These are phyloP conservation scores for Lumbricus terrestris DNA, from an alignment of 2,888 invertebrate genomes.

Conservation along the genomic window DNA sequence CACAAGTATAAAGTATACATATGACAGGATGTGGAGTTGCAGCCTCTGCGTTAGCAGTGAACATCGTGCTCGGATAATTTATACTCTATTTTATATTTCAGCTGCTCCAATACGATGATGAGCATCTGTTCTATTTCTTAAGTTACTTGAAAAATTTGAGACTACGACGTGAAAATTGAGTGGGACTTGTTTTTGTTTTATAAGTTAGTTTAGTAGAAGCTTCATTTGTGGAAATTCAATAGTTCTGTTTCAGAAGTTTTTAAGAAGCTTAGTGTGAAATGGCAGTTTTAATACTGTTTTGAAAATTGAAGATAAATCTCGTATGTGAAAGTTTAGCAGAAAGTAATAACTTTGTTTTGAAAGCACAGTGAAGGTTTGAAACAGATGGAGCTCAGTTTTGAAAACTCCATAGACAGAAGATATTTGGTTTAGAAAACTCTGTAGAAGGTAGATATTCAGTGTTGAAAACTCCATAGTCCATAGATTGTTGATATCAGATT, in stretches of 20 bases:
- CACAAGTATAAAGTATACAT: no score
- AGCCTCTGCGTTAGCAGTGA: not conserved
- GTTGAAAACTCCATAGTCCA: not conserved
- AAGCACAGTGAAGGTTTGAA: no score
- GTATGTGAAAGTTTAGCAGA: no score
- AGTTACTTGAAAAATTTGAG: not conserved
- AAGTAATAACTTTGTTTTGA: no score
- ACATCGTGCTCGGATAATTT: not conserved
- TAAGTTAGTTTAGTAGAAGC: not conserved
- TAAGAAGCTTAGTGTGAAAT: not conserved
- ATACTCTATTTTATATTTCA: not conserved
- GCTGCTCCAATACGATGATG: not conserved
- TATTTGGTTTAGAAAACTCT: no score
- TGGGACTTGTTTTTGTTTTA: no score
- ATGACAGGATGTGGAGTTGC: not conserved
- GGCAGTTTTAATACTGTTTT: not conserved
- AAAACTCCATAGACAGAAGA: no score
- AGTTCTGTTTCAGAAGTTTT: no score
- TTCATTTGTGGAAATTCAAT: not conserved
- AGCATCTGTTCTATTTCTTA: not conserved
- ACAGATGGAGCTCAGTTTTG: no score
- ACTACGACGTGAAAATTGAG: not conserved
- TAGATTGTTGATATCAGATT: no score
- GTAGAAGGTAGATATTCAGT: not conserved
- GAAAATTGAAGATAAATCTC: no score